Percentiles rank a stretch among this genome's conserved stretches.
Conservation (phyloP, 2,888 invertebrate species). For the Heliconius sara region DNA sequence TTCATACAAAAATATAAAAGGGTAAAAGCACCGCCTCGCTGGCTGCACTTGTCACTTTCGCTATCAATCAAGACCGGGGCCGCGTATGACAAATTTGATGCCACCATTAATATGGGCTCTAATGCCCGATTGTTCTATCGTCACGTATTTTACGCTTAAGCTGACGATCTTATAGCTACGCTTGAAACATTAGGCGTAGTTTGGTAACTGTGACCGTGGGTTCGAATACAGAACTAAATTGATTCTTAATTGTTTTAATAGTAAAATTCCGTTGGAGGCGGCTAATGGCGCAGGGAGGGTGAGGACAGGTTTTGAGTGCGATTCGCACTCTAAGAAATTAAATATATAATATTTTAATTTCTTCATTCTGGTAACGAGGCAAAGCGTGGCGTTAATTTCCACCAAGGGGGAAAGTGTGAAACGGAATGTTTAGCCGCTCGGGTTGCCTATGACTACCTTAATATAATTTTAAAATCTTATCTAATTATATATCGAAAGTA, state of each 20-base stretch:
- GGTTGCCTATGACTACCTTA: no score
- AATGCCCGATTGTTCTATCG: constrained; percentile 24
- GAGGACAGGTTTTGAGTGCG: no score
- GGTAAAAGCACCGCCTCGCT: constrained; percentile 8
- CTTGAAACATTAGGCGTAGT: background rate
- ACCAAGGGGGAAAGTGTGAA: no score
- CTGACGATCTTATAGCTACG: background rate
- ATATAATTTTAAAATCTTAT: background rate
- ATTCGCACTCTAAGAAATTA: no score
- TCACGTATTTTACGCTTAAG: constrained; percentile 19
- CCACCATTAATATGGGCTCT: constrained; percentile 30
- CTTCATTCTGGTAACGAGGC: no score
- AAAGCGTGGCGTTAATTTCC: no score
- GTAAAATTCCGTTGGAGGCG: background rate
- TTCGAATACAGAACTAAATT: background rate
- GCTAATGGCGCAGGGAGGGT: no score
- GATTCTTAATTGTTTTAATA: background rate
- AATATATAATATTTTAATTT: no score
- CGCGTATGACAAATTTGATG: constrained; percentile 39
- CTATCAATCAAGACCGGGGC: constrained; percentile 41
- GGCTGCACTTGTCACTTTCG: constrained; percentile 27
- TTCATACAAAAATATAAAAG: constrained; percentile 13
- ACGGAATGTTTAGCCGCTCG: no score
- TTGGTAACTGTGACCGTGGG: background rate
- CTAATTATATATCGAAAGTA: background rate